Evolutionary conservation across 2,888 invertebrate genomes (phyloP).

Genomic region (Unio pictorum): DNA sequence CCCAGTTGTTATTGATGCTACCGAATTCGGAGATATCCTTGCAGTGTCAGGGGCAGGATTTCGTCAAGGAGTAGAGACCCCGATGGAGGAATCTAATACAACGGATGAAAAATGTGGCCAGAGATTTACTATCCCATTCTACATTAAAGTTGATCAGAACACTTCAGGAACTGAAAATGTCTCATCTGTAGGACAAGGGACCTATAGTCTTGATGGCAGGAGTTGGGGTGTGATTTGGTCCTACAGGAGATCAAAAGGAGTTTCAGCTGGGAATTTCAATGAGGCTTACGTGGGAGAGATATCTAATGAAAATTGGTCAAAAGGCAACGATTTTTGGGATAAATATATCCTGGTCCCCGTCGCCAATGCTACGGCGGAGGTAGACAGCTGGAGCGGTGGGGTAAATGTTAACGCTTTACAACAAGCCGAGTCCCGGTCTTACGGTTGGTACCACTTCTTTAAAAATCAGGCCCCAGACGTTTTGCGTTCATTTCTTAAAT

Average conservation of each 20-base stretch:
- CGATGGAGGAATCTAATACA: slow-evolving; percentile 12
- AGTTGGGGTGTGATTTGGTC: slow-evolving; percentile 26
- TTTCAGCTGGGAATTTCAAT: slow-evolving; percentile 1
- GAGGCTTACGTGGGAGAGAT: slow-evolving; percentile 18
- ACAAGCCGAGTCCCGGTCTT: slow-evolving; percentile 14
- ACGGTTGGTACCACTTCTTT: slow-evolving; percentile 25
- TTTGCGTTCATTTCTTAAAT: slow-evolving; percentile 3
- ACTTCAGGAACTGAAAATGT: background rate
- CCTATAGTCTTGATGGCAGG: slow-evolving; percentile 9
- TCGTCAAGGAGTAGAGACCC: slow-evolving; percentile 22
- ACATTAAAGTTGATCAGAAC: slow-evolving; percentile 6
- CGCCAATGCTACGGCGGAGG: slow-evolving; percentile 8
- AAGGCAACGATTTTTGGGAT: slow-evolving; percentile 27
- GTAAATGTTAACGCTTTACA: slow-evolving; percentile 12
- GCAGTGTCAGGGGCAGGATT: slow-evolving; percentile 20
- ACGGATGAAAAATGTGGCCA: slow-evolving; percentile 26
- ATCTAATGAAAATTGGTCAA: slow-evolving; percentile 29
- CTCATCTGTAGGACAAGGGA: slow-evolving; percentile 6
- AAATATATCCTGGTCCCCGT: slow-evolving; percentile 13
- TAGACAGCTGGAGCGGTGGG: slow-evolving; percentile 20
- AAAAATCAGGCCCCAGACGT: slow-evolving; percentile 7
- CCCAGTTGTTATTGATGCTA: slow-evolving; percentile 25
- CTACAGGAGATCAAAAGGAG: slow-evolving; percentile 19
- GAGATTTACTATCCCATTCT: slow-evolving; percentile 25
- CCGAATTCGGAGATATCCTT: slow-evolving; percentile 23